phyloP scores from a whole-genome alignment of 2,797 vertebrate species.

The Carapus acus region DNA sequence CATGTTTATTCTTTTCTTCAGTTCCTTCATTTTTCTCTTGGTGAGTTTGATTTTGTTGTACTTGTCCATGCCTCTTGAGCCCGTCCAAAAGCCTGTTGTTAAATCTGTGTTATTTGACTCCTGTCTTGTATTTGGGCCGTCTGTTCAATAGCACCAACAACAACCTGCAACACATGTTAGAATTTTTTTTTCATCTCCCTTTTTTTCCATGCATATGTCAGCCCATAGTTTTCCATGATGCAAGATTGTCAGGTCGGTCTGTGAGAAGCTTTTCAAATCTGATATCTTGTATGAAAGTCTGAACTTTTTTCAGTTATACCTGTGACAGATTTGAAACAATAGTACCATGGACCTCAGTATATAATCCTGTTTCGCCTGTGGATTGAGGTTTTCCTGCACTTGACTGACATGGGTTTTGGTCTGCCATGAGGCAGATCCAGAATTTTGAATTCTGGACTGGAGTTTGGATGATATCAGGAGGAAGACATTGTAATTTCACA shows the following conservation, averaged over 20 bases:
- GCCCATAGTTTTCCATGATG: slow-evolving; percentile 21
- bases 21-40: too few relatives aligned
- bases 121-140: too few relatives aligned
- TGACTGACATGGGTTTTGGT: slow-evolving; percentile 27
- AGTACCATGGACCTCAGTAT: slow-evolving; percentile 2
- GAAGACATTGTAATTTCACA: too few relatives aligned
- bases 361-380: slow-evolving; percentile 22
- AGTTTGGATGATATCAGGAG: too few relatives aligned
- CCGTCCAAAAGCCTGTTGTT: too few relatives aligned
- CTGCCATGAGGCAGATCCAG: slow-evolving; percentile 6
- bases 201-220: slow-evolving; percentile 16
- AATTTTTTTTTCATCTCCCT: slow-evolving; percentile 3
- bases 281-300: slow-evolving; percentile 38
- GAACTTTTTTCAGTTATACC: slow-evolving; percentile 21
- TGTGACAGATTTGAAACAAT: slow-evolving; percentile 13
- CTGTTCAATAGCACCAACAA: too few relatives aligned
- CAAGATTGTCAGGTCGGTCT: slow-evolving; percentile 10
- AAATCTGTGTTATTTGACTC: too few relatives aligned
- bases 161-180: slow-evolving; percentile 3
- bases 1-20: too few relatives aligned
- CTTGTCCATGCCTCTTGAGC: too few relatives aligned
- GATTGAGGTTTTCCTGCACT: slow-evolving; percentile 18
- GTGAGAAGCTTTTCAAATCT: slow-evolving; percentile 16
- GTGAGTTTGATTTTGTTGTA: too few relatives aligned
- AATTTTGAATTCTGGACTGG: slow-evolving; percentile 12